These are phyloP conservation scores for Callopanchax toddi DNA, from an alignment of 2,113 vertebrate species.

Conservation along the genomic window DNA sequence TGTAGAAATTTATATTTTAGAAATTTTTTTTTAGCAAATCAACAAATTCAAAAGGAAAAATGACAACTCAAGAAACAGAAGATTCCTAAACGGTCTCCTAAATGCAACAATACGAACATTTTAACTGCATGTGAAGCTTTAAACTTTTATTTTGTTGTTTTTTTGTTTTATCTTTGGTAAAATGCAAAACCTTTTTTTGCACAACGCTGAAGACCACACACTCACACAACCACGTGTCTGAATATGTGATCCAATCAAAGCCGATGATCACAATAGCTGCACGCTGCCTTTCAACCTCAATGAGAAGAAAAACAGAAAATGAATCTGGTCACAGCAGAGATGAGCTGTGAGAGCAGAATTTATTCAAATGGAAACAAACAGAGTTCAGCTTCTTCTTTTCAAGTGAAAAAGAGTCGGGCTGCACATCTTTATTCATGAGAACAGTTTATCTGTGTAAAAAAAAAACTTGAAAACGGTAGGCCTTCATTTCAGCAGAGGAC, in stretches of 20 bases:
- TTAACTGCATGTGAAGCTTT: too few species aligned
- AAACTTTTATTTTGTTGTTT: too few species aligned
- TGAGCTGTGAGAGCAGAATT: conserved; percentile 3
- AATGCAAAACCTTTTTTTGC: too few species aligned
- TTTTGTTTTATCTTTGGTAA: too few species aligned
- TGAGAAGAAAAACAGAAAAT: conserved; percentile 9
- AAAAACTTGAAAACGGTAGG: conserved; percentile 28
- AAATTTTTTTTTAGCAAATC: too few species aligned
- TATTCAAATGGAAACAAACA: conserved; percentile 40
- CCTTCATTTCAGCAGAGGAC: conserved; percentile 26
- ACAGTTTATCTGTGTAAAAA: conserved; percentile 29
- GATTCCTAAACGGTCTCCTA: too few species aligned
- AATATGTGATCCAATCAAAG: conserved; percentile 43
- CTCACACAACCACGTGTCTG: conserved; percentile 5
- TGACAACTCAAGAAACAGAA: too few species aligned
- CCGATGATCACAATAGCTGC: conserved; percentile 34
- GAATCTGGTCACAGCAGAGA: conserved; percentile 22
- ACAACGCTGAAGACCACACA: not conserved
- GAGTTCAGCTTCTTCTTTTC: conserved; percentile 28
- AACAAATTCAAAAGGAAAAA: too few species aligned
- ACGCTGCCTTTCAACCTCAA: conserved; percentile 9
- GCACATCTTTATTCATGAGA: conserved; percentile 60
- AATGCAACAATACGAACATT: too few species aligned
- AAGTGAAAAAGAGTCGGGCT: conserved; percentile 3
- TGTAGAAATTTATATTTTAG: too few species aligned